Evolutionary conservation across 2,113 vertebrate species (phyloP).

Genomic region (Podocnemis expansa): DNA sequence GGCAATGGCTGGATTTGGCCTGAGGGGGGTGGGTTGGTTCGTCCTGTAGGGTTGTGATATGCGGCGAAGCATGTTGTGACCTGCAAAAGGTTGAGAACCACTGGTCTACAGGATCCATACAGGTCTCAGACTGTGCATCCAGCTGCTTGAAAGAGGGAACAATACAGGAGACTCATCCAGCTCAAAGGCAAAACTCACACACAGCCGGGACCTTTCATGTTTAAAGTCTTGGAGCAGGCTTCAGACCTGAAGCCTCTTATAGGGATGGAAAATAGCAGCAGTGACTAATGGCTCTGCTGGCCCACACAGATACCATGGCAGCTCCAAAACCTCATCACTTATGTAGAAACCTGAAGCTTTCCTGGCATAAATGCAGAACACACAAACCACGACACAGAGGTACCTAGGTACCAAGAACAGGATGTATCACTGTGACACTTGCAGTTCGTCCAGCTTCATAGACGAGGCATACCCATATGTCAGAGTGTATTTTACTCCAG

Average conservation of each 20-base stretch:
- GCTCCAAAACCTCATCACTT: neutral
- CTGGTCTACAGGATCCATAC: conserved; percentile 28
- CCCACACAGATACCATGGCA: conserved; percentile 40
- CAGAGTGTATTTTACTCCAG: neutral
- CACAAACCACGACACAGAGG: neutral
- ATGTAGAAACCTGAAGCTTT: neutral
- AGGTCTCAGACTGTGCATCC: neutral
- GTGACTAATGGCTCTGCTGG: neutral
- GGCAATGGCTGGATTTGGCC: too few species aligned
- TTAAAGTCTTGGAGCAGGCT: neutral
- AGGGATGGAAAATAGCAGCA: conserved; percentile 34
- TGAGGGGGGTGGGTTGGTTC: too few species aligned
- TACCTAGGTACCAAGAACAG: neutral
- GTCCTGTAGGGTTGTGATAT: too few species aligned
- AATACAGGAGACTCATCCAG: neutral
- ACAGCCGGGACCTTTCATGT: conserved; percentile 48
- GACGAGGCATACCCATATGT: fast-evolving
- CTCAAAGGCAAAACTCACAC: conserved; percentile 37
- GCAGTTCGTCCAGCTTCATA: neutral
- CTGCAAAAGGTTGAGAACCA: too few species aligned
- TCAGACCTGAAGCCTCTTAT: conserved; percentile 67
- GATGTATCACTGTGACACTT: neutral
- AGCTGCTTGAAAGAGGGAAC: neutral
- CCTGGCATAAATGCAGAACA: neutral
- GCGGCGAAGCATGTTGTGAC: too few species aligned